Evolutionary conservation across 64 coral and sea anemone genomes (phyloP), one percentile per base, ranked within the genome.

Genomic region (Trachythela sp.): DNA sequence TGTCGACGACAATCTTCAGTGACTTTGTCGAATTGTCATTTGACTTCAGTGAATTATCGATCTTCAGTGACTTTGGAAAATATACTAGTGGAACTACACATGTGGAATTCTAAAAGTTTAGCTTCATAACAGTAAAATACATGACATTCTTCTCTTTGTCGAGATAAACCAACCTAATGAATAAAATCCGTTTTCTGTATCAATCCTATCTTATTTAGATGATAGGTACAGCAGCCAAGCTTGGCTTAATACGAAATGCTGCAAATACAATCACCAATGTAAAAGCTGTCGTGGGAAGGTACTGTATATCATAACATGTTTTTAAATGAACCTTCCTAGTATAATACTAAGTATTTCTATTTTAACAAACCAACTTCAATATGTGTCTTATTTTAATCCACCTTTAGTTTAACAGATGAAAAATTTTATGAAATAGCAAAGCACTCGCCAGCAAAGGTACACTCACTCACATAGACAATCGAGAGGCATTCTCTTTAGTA

Each of bases 241-340:
- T 80, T 80, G 75, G 75, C 37, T 80, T 80, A 18, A 80, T 80
- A 37, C 75, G 75, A 80, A 80, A 80, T 80, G 75, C 75, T 80
- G 8, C 75, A 6, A 80, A 80, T 30, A 37, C 75, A 37, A 30
- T 80, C 1, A 80, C 30, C 30, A 30, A 35, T 80, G 32, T 80
- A 40, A 80, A 80, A 40, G 11, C 17, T 80, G 37, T 80, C 30
- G 34, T 20, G 9, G 30, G 30, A 30, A 80, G 75, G 75, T 80
- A 80, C 13, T 13, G 0, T 36, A 80, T 80, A 80, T 35, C 34
- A 17, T 37, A 80, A 80, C 13, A 68, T 68, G 5, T 80, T 4
- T 45, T 45, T 45, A 45, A 45, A 45, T 45, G 11, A 45, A 45
- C 11, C 4, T 45, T 45, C 4, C 4, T 45, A 45, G 4, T 45